Conservation (phyloP, 2,797 vertebrate species). For the Ficedula albicollis region DNA sequence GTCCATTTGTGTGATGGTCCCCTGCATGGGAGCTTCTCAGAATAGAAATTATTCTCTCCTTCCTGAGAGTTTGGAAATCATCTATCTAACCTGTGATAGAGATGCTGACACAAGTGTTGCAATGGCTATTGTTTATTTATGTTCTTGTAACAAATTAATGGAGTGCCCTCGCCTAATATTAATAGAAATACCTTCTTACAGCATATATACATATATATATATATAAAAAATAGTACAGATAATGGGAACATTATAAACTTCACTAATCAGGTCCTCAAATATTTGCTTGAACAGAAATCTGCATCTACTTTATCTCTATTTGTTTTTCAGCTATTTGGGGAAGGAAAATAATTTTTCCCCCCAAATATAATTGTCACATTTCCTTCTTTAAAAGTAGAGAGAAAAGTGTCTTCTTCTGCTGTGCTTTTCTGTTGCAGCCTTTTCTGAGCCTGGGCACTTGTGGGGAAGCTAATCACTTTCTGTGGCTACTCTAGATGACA, state of each 20-base stretch:
- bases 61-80: neutral
- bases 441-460: neutral
- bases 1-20: neutral
- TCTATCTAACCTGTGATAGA: neutral
- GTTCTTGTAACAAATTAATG: neutral
- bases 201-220: neutral
- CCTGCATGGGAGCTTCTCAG: neutral
- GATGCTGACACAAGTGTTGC: neutral
- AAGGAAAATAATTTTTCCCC: fast-evolving
- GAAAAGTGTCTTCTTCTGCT: neutral
- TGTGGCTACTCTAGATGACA: neutral
- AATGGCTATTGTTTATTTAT: slow-evolving; percentile 21
- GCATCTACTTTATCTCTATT: neutral
- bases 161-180: neutral
- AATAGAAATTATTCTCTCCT: neutral
- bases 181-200: neutral
- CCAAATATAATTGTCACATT: neutral
- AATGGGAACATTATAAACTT: neutral
- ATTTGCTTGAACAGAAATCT: neutral
- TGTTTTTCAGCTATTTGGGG: neutral
- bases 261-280: neutral
- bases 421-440: neutral
- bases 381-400: neutral
- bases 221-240: neutral
- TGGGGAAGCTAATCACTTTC: neutral